phyloP scores from a whole-genome alignment of 2,113 vertebrate species.

The Lontra canadensis region DNA sequence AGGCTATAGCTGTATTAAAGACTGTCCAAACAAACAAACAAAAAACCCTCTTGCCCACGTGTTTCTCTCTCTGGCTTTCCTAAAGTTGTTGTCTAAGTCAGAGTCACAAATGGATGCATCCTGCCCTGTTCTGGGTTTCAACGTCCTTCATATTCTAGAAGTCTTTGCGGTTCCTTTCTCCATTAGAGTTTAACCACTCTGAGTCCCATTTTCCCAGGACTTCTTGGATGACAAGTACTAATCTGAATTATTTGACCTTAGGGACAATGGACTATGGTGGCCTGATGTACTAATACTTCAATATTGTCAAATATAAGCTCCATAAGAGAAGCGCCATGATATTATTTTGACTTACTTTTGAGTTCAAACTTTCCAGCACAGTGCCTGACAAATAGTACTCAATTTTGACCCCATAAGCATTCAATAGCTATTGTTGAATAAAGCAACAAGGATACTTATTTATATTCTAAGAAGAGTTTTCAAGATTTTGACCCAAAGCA shows the following conservation, averaged over 20 bases:
- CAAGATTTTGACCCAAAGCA: not conserved
- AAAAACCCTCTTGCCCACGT: not conserved
- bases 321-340: not conserved
- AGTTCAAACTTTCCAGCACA: not conserved
- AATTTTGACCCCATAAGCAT: not conserved
- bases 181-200: not conserved
- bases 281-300: not conserved
- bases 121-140: not conserved
- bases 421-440: not conserved
- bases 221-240: slow-evolving; percentile 2
- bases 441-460: not conserved
- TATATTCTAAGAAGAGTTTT: not conserved
- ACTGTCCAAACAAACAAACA: not conserved
- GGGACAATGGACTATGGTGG: not conserved
- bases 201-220: not conserved
- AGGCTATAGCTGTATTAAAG: not conserved
- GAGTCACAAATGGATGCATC: not conserved
- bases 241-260: not conserved
- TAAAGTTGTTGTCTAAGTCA: not conserved
- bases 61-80: not conserved
- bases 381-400: not conserved
- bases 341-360: slow-evolving; percentile 31
- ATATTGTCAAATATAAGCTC: slow-evolving; percentile 21
- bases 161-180: not conserved
- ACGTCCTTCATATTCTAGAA: not conserved